Conservation (phyloP, 2,113 vertebrate genomes). For the Neogale vison region DNA sequence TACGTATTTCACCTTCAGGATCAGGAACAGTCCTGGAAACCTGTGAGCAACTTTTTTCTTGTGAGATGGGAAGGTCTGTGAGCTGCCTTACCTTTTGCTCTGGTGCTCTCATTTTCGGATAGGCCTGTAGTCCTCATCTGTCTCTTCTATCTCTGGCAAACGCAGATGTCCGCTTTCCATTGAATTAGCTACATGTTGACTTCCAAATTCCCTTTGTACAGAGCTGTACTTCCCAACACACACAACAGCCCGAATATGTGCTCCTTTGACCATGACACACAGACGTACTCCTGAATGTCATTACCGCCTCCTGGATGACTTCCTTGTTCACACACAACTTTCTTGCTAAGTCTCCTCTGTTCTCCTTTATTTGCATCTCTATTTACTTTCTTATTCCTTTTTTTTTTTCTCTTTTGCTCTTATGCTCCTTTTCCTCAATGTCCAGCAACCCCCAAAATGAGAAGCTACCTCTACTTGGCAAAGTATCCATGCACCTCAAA, state of each 20-base stretch:
- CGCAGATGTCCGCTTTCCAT: background rate
- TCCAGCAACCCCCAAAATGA: slow-evolving; percentile 16
- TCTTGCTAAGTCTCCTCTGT: background rate
- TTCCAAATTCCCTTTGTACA: background rate
- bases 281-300: background rate
- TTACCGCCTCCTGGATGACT: background rate
- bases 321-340: background rate
- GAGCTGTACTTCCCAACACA: background rate
- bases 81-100: background rate
- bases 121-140: background rate
- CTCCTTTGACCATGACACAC: background rate
- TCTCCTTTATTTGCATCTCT: background rate
- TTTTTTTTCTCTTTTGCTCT: slow-evolving; percentile 34
- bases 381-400: background rate
- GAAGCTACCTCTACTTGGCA: slow-evolving; percentile 63
- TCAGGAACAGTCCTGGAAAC: background rate
- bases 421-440: slow-evolving; percentile 56
- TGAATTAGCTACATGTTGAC: background rate
- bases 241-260: too few species aligned
- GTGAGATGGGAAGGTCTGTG: background rate
- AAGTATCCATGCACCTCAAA: slow-evolving; percentile 56
- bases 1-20: background rate
- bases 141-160: background rate
- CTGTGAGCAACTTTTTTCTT: background rate
- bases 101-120: background rate